Evolutionary conservation across 2,113 vertebrate species (phyloP), one percentile per base, ranked within the genome.

Genomic region (Pagrus major): DNA sequence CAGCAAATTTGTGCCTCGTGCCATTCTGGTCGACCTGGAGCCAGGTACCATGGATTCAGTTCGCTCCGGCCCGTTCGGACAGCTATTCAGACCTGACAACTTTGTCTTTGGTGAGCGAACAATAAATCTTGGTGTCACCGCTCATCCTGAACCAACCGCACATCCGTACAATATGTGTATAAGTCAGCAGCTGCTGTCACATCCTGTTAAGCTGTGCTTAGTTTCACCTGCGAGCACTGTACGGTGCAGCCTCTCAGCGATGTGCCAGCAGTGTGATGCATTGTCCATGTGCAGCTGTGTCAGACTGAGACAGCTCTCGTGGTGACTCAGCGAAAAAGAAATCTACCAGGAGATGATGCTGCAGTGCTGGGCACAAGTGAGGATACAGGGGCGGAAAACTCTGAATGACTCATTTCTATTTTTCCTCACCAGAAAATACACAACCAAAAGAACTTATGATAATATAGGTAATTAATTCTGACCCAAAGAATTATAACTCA

Each of bases 1-100:
- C 51, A 92, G 90, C 73, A 95, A 95, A 84, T 95, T 44, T 83
- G 94, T 95, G 54, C 94, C 94, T 10, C 93, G 94, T 54, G 94
- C 94, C 87, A 94, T 95, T 42, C 91, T 95, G 88, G 94, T 95
- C 70, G 94, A 95, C 64, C 76, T 95, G 78, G 94, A 95, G 73
- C 94, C 94, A 23, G 94, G 94, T 67, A 95, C 94, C 84, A 95
- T 95, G 94, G 94, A 95, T 76, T 95, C 94, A 0, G 94, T 95
- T 15, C 94, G 94, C 67, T 95, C 94, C 0, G 94, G 94, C 29
- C 94, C 94, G 0, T 95, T 95, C 73, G 94, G 94, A 61, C 94
- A 95, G 70, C 92, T 95, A 29, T 95, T 95, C 88, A 92, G 94
- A 65, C 94, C 94, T 25, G 94, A 95, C 89, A 95, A 95, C 86